Conservation (phyloP, 2,113 vertebrate species). For the Ceuthmochares aereus region DNA sequence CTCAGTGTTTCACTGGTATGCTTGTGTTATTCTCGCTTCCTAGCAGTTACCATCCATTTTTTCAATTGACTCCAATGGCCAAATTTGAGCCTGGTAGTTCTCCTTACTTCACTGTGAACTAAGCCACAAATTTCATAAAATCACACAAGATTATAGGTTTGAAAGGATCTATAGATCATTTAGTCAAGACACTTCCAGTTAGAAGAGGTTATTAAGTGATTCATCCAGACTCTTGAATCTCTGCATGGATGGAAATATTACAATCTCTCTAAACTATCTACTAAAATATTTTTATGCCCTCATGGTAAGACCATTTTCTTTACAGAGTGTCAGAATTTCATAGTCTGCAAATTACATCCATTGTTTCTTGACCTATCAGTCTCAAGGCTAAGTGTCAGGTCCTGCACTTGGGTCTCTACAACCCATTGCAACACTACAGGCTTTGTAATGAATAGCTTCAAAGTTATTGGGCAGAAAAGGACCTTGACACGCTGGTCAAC, state of each 20-base stretch:
- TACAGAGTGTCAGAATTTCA: not conserved
- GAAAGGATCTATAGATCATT: not conserved
- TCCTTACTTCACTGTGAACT: not conserved
- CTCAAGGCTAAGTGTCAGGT: not conserved
- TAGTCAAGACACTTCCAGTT: not conserved
- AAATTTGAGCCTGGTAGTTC: not conserved
- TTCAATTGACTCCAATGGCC: not conserved
- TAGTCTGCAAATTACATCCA: not conserved
- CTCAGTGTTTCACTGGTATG: not conserved
- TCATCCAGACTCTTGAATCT: not conserved
- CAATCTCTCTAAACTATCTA: not conserved
- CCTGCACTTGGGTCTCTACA: not conserved
- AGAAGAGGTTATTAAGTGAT: not conserved
- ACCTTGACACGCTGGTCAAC: not conserved
- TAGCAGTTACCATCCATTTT: not conserved
- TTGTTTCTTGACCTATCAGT: not conserved
- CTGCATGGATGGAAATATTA: not conserved
- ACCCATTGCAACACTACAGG: not conserved
- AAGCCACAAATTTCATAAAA: not conserved
- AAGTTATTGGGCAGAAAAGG: accelerated
- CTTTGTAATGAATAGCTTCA: not conserved
- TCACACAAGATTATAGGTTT: not conserved
- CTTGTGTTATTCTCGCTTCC: not conserved
- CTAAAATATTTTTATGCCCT: not conserved
- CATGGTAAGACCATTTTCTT: not conserved